Conservation (phyloP, 2,113 vertebrate genomes). For the Halcyon senegalensis region DNA sequence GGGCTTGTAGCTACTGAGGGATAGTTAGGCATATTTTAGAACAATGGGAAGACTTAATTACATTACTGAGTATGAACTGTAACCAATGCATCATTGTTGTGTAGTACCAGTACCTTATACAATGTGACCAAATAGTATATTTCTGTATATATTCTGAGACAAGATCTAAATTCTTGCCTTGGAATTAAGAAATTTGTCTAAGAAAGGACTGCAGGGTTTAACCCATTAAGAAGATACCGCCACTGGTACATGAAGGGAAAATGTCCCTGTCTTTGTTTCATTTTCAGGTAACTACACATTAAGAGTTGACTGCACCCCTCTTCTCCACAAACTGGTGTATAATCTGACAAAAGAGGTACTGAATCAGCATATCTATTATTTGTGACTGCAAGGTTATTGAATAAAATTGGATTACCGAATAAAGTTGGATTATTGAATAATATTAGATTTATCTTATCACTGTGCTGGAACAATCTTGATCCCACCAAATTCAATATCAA, state of each 20-base stretch:
- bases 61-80: background rate
- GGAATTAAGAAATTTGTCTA: background rate
- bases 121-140: background rate
- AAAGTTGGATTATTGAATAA: background rate
- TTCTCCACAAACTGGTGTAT: constrained; percentile 89
- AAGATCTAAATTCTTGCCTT: background rate
- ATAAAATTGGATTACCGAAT: background rate
- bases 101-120: background rate
- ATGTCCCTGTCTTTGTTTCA: constrained; percentile 24
- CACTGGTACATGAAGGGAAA: background rate
- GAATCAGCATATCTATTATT: background rate
- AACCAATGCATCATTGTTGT: background rate
- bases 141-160: background rate
- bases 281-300: constrained; percentile 94
- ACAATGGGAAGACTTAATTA: background rate
- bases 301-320: constrained; percentile 93
- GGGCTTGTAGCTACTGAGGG: background rate
- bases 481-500: background rate
- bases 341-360: constrained; percentile 90
- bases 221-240: background rate
- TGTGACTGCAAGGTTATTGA: background rate
- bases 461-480: background rate
- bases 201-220: background rate
- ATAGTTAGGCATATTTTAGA: background rate
- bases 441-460: background rate